phyloP scores from a whole-genome alignment of 2,888 invertebrate genomes.

The Metalampra italica region DNA sequence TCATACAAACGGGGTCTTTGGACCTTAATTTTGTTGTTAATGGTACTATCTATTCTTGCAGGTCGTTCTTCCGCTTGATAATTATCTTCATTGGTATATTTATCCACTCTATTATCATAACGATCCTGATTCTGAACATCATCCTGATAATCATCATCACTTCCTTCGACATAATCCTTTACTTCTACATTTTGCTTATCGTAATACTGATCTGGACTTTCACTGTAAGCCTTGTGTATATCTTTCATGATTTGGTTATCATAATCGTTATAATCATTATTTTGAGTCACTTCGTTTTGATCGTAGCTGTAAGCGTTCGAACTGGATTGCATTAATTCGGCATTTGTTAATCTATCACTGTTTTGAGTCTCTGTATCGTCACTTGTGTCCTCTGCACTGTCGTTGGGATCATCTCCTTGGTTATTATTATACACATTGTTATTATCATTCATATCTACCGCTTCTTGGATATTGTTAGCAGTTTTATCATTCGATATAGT shows the following conservation, averaged over 20 bases:
- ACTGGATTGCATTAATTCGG: slow-evolving; percentile 44
- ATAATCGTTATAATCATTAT: slow-evolving; percentile 17
- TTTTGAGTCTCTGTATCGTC: slow-evolving; percentile 21
- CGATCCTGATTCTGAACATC: slow-evolving; percentile 20
- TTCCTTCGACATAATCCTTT: slow-evolving; percentile 23
- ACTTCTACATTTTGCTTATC: slow-evolving; percentile 14
- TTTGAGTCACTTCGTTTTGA: slow-evolving; percentile 28
- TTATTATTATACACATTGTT: background rate
- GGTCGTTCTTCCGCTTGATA: slow-evolving; percentile 10
- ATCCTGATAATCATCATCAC: slow-evolving; percentile 17
- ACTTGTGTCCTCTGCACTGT: slow-evolving; percentile 29
- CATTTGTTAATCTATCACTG: slow-evolving; percentile 22
- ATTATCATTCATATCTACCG: slow-evolving; percentile 1
- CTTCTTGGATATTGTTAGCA: slow-evolving; percentile 12
- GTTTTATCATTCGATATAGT: slow-evolving; percentile 34
- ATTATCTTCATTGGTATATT: slow-evolving; percentile 19
- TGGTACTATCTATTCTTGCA: slow-evolving; percentile 24
- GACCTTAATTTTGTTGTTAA: slow-evolving; percentile 37
- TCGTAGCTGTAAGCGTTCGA: slow-evolving; percentile 43
- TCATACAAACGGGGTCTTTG: slow-evolving; percentile 38
- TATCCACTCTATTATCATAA: slow-evolving; percentile 11
- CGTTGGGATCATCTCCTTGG: slow-evolving; percentile 37
- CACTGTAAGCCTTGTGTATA: slow-evolving; percentile 7
- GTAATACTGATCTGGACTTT: slow-evolving; percentile 12
- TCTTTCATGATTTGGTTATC: slow-evolving; percentile 6